These are phyloP conservation scores for Paraplagusia blochii DNA, from an alignment of 2,113 vertebrate genomes.

Conservation along the genomic window DNA sequence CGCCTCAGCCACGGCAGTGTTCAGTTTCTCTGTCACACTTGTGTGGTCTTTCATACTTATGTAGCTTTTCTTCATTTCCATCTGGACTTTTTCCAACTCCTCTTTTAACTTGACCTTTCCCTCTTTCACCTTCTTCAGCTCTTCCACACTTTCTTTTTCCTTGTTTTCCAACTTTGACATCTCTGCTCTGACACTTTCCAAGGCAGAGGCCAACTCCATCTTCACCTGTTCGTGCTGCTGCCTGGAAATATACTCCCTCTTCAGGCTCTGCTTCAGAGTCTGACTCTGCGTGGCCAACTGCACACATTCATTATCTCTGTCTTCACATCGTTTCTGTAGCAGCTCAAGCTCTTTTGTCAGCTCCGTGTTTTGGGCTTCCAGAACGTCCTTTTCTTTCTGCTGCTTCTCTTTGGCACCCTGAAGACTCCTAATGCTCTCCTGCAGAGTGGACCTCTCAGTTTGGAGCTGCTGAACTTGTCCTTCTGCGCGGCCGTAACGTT, in stretches of 20 bases:
- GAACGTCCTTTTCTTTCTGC: slow-evolving; percentile 68
- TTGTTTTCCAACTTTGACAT: slow-evolving; percentile 73
- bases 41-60: slow-evolving; percentile 77
- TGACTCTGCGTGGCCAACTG: slow-evolving; percentile 74
- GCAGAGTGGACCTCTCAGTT: slow-evolving; percentile 74
- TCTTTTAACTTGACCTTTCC: slow-evolving; percentile 78
- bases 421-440: slow-evolving; percentile 69
- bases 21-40: slow-evolving; percentile 50
- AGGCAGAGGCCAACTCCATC: slow-evolving; percentile 64
- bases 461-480: slow-evolving; percentile 78
- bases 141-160: slow-evolving; percentile 68
- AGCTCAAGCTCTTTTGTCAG: slow-evolving; percentile 76
- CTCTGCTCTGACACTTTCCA: slow-evolving; percentile 79
- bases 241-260: slow-evolving; percentile 76
- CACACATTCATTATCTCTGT: slow-evolving; percentile 69
- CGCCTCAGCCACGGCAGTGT: slow-evolving; percentile 52
- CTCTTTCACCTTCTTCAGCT: slow-evolving; percentile 77
- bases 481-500: slow-evolving; percentile 78
- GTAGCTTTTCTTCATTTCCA: slow-evolving; percentile 72
- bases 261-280: slow-evolving; percentile 73
- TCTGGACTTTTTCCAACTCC: slow-evolving; percentile 72
- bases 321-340: slow-evolving; percentile 69
- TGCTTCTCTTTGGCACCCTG: slow-evolving; percentile 73
- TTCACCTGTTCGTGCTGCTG: slow-evolving; percentile 78
- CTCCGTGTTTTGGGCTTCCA: slow-evolving; percentile 70